These are phyloP conservation scores for Nephrotoma guestfalica DNA, from an alignment of 2,888 invertebrate species.

Conservation along the genomic window DNA sequence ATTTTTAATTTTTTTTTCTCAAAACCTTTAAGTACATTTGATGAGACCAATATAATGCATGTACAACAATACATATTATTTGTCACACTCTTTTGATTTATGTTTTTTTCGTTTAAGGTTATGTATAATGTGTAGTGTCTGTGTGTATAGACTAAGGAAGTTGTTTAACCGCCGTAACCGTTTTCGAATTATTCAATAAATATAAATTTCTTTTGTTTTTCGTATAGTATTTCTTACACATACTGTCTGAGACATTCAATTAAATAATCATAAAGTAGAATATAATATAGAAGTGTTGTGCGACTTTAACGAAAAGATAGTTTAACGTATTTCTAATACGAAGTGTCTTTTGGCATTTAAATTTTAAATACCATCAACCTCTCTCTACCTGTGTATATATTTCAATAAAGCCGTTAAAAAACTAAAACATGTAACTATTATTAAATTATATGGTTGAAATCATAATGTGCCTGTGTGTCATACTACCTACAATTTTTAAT, in stretches of 20 bases:
- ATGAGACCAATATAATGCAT: neutral
- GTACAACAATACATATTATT: neutral
- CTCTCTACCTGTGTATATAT: neutral
- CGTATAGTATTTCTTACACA: neutral
- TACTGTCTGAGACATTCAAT: neutral
- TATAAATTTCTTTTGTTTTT: slow-evolving; percentile 5
- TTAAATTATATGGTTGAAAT: neutral
- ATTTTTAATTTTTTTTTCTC: neutral
- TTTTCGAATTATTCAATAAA: slow-evolving; percentile 6
- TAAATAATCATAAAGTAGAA: neutral
- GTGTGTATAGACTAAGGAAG: slow-evolving; percentile 8
- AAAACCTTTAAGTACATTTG: neutral
- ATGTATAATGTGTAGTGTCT: neutral
- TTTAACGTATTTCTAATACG: neutral
- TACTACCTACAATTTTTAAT: neutral
- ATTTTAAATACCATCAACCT: neutral
- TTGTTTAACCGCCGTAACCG: slow-evolving; percentile 13
- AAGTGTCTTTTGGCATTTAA: neutral
- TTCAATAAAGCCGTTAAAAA: neutral
- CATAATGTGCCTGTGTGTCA: neutral
- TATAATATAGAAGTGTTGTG: neutral
- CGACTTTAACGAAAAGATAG: neutral
- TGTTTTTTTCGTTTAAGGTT: neutral
- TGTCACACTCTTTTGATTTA: slow-evolving; percentile 2
- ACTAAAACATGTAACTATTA: neutral